A percentile compares a stretch with the other conserved stretches of the same genome.
These are phyloP conservation scores for Steinernema hermaphroditum DNA, from an alignment of 2,888 invertebrate species.

Conservation along the genomic window DNA sequence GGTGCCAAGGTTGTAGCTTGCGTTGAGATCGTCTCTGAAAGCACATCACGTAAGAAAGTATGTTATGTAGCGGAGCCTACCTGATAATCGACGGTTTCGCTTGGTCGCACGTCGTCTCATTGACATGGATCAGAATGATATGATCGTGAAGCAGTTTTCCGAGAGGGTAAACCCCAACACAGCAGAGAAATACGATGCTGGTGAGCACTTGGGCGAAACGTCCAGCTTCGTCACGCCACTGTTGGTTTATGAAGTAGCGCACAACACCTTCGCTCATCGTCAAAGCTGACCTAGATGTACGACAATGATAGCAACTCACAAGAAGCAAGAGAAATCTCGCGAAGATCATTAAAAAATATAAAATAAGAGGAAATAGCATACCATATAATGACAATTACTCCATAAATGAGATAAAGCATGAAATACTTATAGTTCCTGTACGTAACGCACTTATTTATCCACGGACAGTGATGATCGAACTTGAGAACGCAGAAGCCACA, in stretches of 20 bases:
- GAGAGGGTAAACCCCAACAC: constrained; percentile 48
- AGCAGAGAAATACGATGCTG: constrained; percentile 26
- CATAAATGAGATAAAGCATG: constrained; percentile 54
- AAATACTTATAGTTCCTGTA: constrained; percentile 57
- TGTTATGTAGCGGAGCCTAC: constrained; percentile 34
- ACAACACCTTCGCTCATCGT: constrained; percentile 47
- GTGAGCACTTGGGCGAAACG: constrained; percentile 38
- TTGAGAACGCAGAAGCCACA: constrained; percentile 57
- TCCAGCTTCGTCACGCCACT: constrained; percentile 42
- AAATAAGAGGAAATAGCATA: constrained; percentile 37
- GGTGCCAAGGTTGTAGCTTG: constrained; percentile 54
- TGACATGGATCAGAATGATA: constrained; percentile 47
- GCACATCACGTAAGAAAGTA: too few relatives aligned
- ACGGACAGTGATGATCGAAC: constrained; percentile 53
- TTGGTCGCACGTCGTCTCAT: constrained; percentile 62
- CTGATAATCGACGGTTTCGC: constrained; percentile 54
- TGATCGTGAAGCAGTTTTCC: constrained; percentile 53
- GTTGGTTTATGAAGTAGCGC: constrained; percentile 47
- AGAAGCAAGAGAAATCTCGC: too few relatives aligned
- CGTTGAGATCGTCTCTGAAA: constrained; percentile 46
- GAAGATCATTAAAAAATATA: too few relatives aligned
- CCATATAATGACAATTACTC: constrained; percentile 42
- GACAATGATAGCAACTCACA: too few relatives aligned
- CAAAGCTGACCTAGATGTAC: constrained; percentile 39
- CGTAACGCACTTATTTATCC: constrained; percentile 57